Percentiles rank a stretch among this genome's conserved stretches.
phyloP scores from a whole-genome alignment of 2,113 vertebrate genomes.

The Nothobranchius furzeri region DNA sequence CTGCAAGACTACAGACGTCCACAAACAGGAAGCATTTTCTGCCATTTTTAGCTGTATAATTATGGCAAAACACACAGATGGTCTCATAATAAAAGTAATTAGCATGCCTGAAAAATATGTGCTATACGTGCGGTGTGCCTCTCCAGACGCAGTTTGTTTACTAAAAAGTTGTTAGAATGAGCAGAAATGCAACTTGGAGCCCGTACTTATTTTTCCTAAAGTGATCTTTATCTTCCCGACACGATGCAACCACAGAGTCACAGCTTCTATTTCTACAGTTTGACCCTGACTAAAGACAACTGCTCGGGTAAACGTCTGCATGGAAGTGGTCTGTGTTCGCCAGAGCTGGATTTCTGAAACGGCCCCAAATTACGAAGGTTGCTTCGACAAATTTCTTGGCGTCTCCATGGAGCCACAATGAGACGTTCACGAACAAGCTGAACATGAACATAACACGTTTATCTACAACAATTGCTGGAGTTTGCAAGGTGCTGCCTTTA shows the following conservation, averaged over 20 bases:
- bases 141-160: slow-evolving; percentile 34
- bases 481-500: neutral
- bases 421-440: slow-evolving; percentile 7
- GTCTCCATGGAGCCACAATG: slow-evolving; percentile 53
- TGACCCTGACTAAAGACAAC: slow-evolving; percentile 71
- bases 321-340: slow-evolving; percentile 44
- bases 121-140: neutral
- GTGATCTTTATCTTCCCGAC: slow-evolving; percentile 54
- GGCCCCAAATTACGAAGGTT: slow-evolving; percentile 35
- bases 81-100: neutral
- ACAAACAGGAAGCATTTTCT: neutral
- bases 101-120: neutral
- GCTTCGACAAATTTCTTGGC: slow-evolving; percentile 61
- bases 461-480: slow-evolving; percentile 9
- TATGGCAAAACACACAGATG: too few relatives aligned
- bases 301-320: slow-evolving; percentile 42
- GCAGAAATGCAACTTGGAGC: slow-evolving; percentile 5
- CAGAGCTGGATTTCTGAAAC: slow-evolving; percentile 46
- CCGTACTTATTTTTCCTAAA: slow-evolving; percentile 22
- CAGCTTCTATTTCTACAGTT: slow-evolving; percentile 59
- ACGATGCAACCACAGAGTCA: slow-evolving; percentile 43
- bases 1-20: neutral
- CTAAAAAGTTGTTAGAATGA: neutral
- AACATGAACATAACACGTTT: slow-evolving; percentile 7
- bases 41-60: neutral